phyloP scores from a whole-genome alignment of 2,888 invertebrate genomes.

The Cheilosia pagana region DNA sequence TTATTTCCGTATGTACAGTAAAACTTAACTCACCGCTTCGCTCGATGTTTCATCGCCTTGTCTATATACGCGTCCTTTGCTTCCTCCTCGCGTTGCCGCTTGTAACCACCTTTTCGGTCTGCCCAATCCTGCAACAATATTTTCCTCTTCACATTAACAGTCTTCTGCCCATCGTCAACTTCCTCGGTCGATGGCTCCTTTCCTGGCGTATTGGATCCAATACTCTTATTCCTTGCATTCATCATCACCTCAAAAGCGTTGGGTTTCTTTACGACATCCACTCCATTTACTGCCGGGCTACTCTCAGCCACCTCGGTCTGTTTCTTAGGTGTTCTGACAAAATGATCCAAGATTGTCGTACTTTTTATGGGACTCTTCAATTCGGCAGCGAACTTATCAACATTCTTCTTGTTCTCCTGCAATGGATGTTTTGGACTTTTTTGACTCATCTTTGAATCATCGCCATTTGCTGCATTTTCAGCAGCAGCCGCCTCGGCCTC shows the following conservation, averaged over 20 bases:
- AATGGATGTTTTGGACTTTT: slow-evolving; percentile 76
- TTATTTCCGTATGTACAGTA: neutral
- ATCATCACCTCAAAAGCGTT: slow-evolving; percentile 88
- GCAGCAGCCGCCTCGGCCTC: slow-evolving; percentile 77
- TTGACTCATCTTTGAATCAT: slow-evolving; percentile 53
- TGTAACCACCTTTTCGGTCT: slow-evolving; percentile 87
- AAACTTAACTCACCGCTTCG: slow-evolving; percentile 82
- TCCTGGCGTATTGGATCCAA: slow-evolving; percentile 87
- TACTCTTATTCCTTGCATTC: slow-evolving; percentile 87
- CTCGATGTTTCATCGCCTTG: slow-evolving; percentile 86
- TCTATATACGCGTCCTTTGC: slow-evolving; percentile 86
- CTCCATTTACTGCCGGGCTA: slow-evolving; percentile 14
- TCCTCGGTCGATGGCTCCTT: slow-evolving; percentile 79
- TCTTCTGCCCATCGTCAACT: slow-evolving; percentile 76
- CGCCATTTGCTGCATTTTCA: slow-evolving; percentile 60
- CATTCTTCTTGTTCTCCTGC: slow-evolving; percentile 78
- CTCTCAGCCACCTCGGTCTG: slow-evolving; percentile 22
- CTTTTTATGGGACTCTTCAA: slow-evolving; percentile 77
- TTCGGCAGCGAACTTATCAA: slow-evolving; percentile 64
- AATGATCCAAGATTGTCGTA: slow-evolving; percentile 77
- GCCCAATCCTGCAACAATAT: slow-evolving; percentile 86
- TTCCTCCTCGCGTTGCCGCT: slow-evolving; percentile 86
- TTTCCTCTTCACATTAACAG: slow-evolving; percentile 84
- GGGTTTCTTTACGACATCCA: slow-evolving; percentile 71
- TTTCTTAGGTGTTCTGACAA: slow-evolving; percentile 77